A percentile compares a stretch with the other conserved stretches of the same genome.
Conservation (phyloP, 2,113 vertebrate genomes). For the Naja naja region DNA sequence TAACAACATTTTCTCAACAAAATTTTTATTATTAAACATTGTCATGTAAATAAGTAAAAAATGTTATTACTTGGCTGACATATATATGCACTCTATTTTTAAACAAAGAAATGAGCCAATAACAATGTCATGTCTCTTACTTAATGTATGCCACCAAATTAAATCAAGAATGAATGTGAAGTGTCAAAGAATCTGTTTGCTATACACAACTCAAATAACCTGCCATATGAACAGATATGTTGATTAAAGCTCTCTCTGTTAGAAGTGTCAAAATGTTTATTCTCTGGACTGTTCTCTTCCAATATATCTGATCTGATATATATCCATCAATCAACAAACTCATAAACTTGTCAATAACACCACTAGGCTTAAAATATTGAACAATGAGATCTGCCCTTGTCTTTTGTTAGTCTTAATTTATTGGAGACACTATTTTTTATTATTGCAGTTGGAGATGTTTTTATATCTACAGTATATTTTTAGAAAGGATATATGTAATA, state of each 20-base stretch:
- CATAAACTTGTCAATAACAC: conserved; percentile 33
- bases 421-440: conserved; percentile 15
- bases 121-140: conserved; percentile 19
- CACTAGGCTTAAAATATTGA: conserved; percentile 24
- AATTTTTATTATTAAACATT: conserved; percentile 6
- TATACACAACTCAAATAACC: conserved; percentile 19
- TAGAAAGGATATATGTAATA: neutral
- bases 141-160: conserved; percentile 2
- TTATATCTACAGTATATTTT: conserved; percentile 10
- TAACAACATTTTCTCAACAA: neutral
- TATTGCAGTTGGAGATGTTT: conserved; percentile 6
- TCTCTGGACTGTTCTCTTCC: conserved; percentile 17
- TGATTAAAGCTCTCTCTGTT: conserved; percentile 31
- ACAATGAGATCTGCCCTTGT: conserved; percentile 28
- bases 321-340: conserved; percentile 35
- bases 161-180: conserved; percentile 25
- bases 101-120: conserved; percentile 8
- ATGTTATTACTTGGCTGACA: conserved; percentile 7
- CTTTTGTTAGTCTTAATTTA: conserved; percentile 37
- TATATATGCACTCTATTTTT: conserved; percentile 13
- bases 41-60: conserved; percentile 15
- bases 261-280: conserved; percentile 27
- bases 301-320: conserved; percentile 31
- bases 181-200: conserved; percentile 13
- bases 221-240: conserved; percentile 11